Base-by-base conservation (phyloP, 2,113 vertebrate genomes). In the Cyanistes caeruleus region DNA sequence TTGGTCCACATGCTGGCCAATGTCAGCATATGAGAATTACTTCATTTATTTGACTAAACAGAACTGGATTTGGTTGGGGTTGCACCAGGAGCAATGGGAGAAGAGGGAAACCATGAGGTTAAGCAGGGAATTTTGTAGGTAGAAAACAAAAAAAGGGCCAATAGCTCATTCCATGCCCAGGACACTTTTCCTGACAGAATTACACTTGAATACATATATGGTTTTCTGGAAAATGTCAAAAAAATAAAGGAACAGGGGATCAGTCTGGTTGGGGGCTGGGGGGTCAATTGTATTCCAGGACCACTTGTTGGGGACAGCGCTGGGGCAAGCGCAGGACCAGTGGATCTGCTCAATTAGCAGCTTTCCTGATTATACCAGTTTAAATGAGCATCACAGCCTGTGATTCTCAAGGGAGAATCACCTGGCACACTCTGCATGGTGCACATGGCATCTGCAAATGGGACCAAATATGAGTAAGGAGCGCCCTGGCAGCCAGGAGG, bases 341-440 rank as follows among this genome's bases (percentile, higher is more conserved):
- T 35, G 43, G 27, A 58, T 53, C 30, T 37, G 17, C 7, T 41
- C 23, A 52, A 14, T 39, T 22, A 35, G 3, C 44, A 56, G 15
- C 21, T 76, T 63, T 81, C 44, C 39, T 10, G 1, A 17, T 46
- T 23, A 33, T 10, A 37, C 3, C 48, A 41, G 41, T 19, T 39
- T 24, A 84, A 13, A 31, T 4, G 8, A 63, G 7, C 9, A 5
- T 17, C 64, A 41, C 0, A 0, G 49, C 7, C 13, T 22, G 4
- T 7, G 10, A 46, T 90, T 74, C 46, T 31, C 17, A 76, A 62
- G 63, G 37, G 30, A 69, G 22, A 60, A 46, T 9, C 16, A 23
- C 0, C 0, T 35, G 56, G 3, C 22, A 10, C 22, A 27, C 44
- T 44, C 37, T 53, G n/a, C n/a, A 5, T 25, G 13, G 16, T 51